A percentile compares a stretch with the other conserved stretches of the same genome.
These are phyloP conservation scores for Drosophila anceps DNA, from an alignment of 2,888 invertebrate species.

Conservation along the genomic window DNA sequence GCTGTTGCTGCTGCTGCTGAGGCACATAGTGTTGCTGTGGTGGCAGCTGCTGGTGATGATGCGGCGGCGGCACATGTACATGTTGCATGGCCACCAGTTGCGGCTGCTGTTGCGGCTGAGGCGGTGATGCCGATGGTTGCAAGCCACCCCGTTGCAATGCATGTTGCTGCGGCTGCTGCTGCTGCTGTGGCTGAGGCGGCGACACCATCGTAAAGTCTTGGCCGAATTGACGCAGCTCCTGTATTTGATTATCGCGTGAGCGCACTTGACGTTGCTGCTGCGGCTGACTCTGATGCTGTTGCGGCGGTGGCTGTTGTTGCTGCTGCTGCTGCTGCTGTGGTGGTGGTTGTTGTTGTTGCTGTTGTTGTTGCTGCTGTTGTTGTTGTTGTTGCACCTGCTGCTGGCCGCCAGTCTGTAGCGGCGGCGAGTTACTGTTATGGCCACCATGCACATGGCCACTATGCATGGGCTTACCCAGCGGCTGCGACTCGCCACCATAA, in stretches of 20 bases:
- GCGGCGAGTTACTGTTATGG: slow-evolving; percentile 79
- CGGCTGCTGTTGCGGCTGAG: slow-evolving; percentile 64
- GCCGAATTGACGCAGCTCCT: slow-evolving; percentile 91
- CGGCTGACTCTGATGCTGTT: slow-evolving; percentile 45
- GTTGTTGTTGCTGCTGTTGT: slow-evolving; percentile 38
- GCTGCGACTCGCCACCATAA: slow-evolving; percentile 69
- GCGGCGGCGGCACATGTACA: slow-evolving; percentile 61
- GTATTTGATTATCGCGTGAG: slow-evolving; percentile 83
- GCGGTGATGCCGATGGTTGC: slow-evolving; percentile 60
- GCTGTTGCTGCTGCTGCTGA: slow-evolving; percentile 65
- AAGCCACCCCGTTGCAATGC: slow-evolving; percentile 56
- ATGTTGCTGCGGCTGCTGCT: slow-evolving; percentile 81
- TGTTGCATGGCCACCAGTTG: slow-evolving; percentile 75
- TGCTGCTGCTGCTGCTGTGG: slow-evolving; percentile 33
- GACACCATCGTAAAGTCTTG: slow-evolving; percentile 88
- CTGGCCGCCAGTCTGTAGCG: slow-evolving; percentile 70
- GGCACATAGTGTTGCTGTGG: slow-evolving; percentile 81
- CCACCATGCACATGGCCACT: slow-evolving; percentile 76
- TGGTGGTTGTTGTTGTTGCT: slow-evolving; percentile 51
- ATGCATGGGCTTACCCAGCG: slow-evolving; percentile 80
- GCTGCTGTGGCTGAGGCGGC: slow-evolving; percentile 80
- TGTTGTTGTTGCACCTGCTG: slow-evolving; percentile 44
- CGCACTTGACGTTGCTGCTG: slow-evolving; percentile 80
- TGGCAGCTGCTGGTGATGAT: slow-evolving; percentile 73
- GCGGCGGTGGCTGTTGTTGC: slow-evolving; percentile 46